Evolutionary conservation across 2,113 vertebrate species (phyloP), one percentile per base, ranked within the genome.

Genomic region (Caranx ignobilis): DNA sequence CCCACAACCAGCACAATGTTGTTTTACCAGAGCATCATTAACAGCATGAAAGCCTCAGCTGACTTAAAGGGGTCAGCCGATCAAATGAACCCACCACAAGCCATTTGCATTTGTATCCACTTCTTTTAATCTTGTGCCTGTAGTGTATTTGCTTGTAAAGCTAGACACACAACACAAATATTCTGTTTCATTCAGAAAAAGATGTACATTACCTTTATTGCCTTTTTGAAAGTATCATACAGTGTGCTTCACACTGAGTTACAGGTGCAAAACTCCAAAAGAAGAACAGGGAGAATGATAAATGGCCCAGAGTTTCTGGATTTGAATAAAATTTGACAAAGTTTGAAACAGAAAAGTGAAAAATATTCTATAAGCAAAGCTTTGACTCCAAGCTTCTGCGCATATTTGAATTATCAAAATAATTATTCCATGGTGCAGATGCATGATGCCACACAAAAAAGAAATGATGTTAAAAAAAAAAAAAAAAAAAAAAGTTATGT

Each of bases 121-220:
- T 50, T 77, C 43, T 39, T 72, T 64, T 21, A 60, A 63, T 61
- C 16, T 66, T 56, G 31, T 56, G 16, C 15, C 7, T 6, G 7
- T 45, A 32, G 31, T 32, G 26, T 59, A 16, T 73, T 35, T 26
- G 26, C 15, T 12, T 74, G 6, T 37, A 47, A 54, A 39, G 16
- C 11, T 43, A 47, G 34, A 39, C 16, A n/a, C 16, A 73, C 43
- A 21, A 50, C 5, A 31, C 10, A 37, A 52, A 67, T 21, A 37
- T 43, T 15, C 4, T 37, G 37, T 16, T 39, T 47, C 31, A 66
- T 75, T 63, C 21, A 56, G 21, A 8, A 8, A n/a, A 52, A 21
- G 13, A 68, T 54, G 19, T 56, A 31, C 26, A 11, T 1, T 6
- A n/a, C 4, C 10, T 59, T n/a, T 59, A n/a, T 34, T 39, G 60